phyloP scores from a whole-genome alignment of 37 sponge, comb jelly and placozoan genomes.

The Axinella damicornis region DNA sequence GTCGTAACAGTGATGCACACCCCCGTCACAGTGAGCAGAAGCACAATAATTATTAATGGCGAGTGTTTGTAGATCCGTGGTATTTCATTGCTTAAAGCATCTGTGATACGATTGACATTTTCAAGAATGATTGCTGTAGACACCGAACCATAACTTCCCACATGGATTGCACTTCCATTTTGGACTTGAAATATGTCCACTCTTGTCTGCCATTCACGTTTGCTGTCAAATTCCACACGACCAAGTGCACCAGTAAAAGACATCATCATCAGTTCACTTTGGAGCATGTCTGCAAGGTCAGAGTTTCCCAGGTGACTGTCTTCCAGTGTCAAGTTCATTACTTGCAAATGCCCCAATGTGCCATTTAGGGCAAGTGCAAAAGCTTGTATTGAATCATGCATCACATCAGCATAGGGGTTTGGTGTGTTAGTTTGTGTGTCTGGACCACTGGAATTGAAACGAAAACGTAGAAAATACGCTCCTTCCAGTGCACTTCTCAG shows the following conservation, averaged over 20 bases:
- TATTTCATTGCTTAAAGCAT: too few relatives aligned
- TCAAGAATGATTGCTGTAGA: background rate
- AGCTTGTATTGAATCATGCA: slow-evolving; percentile 25
- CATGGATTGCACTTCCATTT: background rate
- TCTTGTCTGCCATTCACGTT: background rate
- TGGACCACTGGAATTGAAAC: background rate
- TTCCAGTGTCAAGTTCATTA: too few relatives aligned
- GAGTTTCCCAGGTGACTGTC: too few relatives aligned
- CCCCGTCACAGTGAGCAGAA: background rate
- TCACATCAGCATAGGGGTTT: slow-evolving; percentile 11
- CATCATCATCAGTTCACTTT: background rate
- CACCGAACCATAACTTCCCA: background rate
- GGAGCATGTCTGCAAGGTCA: background rate
- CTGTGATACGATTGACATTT: too few relatives aligned
- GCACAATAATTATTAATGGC: background rate
- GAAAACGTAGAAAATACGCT: too few relatives aligned
- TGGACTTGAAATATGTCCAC: background rate
- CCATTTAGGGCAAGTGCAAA: slow-evolving; percentile 14
- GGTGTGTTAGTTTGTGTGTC: background rate
- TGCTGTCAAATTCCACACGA: background rate
- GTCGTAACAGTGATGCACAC: background rate
- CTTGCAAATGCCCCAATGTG: background rate
- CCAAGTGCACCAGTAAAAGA: background rate
- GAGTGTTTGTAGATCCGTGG: background rate
- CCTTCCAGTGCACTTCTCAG: background rate